Conservation (phyloP, 2,888 invertebrate genomes). For the Drosophila tanythrix region DNA sequence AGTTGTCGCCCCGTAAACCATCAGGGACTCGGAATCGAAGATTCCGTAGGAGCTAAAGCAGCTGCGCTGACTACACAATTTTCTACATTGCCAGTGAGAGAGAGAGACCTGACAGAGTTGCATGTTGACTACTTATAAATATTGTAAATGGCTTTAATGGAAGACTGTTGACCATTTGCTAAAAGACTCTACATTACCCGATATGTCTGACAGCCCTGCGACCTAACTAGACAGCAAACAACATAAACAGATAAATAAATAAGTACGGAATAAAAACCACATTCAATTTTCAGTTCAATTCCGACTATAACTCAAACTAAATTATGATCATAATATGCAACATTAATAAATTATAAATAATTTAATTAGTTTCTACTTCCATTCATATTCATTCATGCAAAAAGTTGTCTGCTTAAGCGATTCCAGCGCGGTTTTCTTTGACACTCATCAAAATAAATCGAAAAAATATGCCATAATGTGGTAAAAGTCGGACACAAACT, state of each 20-base stretch:
- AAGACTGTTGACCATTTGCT: slow-evolving; percentile 49
- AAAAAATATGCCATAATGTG: slow-evolving; percentile 20
- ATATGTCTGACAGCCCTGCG: slow-evolving; percentile 22
- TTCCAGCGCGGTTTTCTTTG: slow-evolving; percentile 11
- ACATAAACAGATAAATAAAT: background rate
- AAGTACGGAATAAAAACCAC: background rate
- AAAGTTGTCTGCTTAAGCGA: background rate
- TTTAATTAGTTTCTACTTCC: background rate
- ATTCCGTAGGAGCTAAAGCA: slow-evolving; percentile 7
- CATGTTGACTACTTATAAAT: slow-evolving; percentile 58
- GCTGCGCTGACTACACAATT: slow-evolving; percentile 10
- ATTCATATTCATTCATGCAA: background rate
- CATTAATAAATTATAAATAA: background rate
- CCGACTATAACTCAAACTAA: background rate
- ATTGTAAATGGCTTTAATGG: slow-evolving; percentile 54
- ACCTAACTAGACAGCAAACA: slow-evolving; percentile 20
- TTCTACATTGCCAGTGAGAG: background rate
- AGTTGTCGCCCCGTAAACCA: slow-evolving; percentile 40
- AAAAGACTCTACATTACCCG: slow-evolving; percentile 27
- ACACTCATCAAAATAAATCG: slow-evolving; percentile 19
- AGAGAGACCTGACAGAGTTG: slow-evolving; percentile 32
- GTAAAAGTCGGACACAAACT: slow-evolving; percentile 15
- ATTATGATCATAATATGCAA: too few relatives aligned
- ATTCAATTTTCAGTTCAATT: background rate
- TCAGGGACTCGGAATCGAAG: slow-evolving; percentile 8